Evolutionary conservation across 2,888 invertebrate species (phyloP), one percentile per base, ranked within the genome.

Genomic region (Litoditis marina): DNA sequence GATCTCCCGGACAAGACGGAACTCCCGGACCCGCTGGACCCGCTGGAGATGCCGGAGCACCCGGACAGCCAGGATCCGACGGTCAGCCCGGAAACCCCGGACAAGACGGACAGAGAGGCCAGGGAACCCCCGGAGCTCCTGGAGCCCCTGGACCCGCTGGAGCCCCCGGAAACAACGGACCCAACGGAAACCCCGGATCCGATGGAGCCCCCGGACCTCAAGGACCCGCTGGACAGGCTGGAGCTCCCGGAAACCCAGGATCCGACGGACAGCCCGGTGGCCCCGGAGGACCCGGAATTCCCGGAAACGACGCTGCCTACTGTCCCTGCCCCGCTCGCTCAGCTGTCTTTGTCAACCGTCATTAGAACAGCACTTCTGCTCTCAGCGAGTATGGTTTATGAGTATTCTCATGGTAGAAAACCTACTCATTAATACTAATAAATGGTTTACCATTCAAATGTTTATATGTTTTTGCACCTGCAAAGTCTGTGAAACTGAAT

Each of bases 71-170:
- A 1, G 75, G 73, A 51, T 63, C 65, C 25, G 51, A 56, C 7
- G 71, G 73, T 49, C 56, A 66, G 6, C 69, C 74, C 7, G 80
- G 80, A 60, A 65, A 69, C 11, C 63, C 59, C 4, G 80, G 80
- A 47, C 73, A 64, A 11, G 59, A 72, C 11, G 78, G 78, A 49
- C 44, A 36, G 6, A 56, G 53, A 8, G 73, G 65, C 11, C 60
- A 72, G 11, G 78, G 78, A 70, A n/a, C n/a, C n/a, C n/a, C n/a
- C n/a, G n/a, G 68, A 71, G 65, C 64, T 19, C 65, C 68, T 52
- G 74, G 74, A 71, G 63, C 68, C 16, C 66, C 72, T 61, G 74
- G 72, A 65, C 65, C 71, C 11, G 60, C 69, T 66, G 72, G 72
- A 66, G 60, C 63, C 60, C 53, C 65, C 51, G 70, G 70, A 66